Percentiles rank a stretch among this genome's conserved stretches.
phyloP scores from a whole-genome alignment of 2,888 invertebrate species.

The Pediacus dermestoides region DNA sequence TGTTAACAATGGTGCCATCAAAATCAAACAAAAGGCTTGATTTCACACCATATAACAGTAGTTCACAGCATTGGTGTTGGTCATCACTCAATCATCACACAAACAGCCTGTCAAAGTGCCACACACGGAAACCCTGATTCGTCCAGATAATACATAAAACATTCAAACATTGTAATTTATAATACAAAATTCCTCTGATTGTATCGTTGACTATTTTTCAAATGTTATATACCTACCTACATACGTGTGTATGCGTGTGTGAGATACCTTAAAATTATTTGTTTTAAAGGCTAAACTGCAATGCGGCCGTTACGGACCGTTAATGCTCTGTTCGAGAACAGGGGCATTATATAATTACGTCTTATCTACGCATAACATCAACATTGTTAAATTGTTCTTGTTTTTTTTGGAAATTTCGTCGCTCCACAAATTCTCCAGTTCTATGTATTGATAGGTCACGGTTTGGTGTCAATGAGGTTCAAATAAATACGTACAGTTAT shows the following conservation, averaged over 20 bases:
- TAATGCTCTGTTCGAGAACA: constrained; percentile 38
- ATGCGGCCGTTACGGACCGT: constrained; percentile 35
- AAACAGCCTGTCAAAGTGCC: constrained; percentile 31
- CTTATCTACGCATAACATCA: constrained; percentile 39
- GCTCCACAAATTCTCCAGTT: no score
- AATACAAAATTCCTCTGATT: constrained; percentile 33
- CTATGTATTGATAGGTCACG: no score
- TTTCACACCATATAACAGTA: constrained; percentile 23
- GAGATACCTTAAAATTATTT: constrained; percentile 25
- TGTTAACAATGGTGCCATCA: constrained; percentile 22
- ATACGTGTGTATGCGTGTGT: constrained; percentile 18
- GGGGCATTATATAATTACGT: constrained; percentile 38
- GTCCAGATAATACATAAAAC: constrained; percentile 33
- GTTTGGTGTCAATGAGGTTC: no score
- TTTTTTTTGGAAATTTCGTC: no score
- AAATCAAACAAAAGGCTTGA: constrained; percentile 26
- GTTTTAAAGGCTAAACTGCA: constrained; percentile 26
- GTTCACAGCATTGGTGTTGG: constrained; percentile 19
- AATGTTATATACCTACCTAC: no score
- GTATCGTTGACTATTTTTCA: constrained; percentile 30
- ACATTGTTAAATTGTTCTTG: constrained; percentile 37
- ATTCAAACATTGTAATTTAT: constrained; percentile 35
- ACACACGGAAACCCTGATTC: constrained; percentile 34
- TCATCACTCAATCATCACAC: constrained; percentile 32
- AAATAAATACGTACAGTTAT: no score